Percentiles rank a stretch among this genome's conserved stretches.
phyloP scores from a whole-genome alignment of 2,888 invertebrate genomes.

The Poecilus cupreus region DNA sequence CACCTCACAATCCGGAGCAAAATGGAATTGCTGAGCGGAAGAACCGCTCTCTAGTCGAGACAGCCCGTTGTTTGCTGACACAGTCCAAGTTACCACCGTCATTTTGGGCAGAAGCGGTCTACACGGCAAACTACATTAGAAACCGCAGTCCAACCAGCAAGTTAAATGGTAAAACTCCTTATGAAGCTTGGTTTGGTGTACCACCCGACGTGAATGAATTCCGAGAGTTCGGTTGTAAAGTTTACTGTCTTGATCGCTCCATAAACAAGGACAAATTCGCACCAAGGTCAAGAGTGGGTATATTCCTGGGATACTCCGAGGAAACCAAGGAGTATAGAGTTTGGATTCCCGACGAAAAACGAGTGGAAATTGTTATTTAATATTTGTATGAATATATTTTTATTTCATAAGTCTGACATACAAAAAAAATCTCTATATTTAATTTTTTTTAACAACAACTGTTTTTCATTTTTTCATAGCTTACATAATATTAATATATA shows the following conservation, averaged over 20 bases:
- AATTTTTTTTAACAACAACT: no score
- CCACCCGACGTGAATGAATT: constrained; percentile 60
- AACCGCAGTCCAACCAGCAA: constrained; percentile 64
- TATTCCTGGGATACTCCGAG: no score
- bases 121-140: constrained; percentile 64
- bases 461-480: no score
- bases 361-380: no score
- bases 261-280: no score
- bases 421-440: no score
- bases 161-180: constrained; percentile 61
- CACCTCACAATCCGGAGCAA: constrained; percentile 65
- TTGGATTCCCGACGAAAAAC: no score
- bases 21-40: constrained; percentile 67
- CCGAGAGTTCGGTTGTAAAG: constrained; percentile 62
- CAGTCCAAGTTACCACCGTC: constrained; percentile 60
- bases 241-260: constrained; percentile 49
- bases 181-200: constrained; percentile 58
- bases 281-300: no score
- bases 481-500: no score
- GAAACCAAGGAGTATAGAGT: no score
- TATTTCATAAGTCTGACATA: no score
- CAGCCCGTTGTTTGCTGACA: constrained; percentile 64
- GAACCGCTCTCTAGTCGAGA: constrained; percentile 66
- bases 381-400: no score
- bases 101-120: constrained; percentile 67